Evolutionary conservation across 2,888 invertebrate species (phyloP).

Genomic region (Chydorus sphaericus): DNA sequence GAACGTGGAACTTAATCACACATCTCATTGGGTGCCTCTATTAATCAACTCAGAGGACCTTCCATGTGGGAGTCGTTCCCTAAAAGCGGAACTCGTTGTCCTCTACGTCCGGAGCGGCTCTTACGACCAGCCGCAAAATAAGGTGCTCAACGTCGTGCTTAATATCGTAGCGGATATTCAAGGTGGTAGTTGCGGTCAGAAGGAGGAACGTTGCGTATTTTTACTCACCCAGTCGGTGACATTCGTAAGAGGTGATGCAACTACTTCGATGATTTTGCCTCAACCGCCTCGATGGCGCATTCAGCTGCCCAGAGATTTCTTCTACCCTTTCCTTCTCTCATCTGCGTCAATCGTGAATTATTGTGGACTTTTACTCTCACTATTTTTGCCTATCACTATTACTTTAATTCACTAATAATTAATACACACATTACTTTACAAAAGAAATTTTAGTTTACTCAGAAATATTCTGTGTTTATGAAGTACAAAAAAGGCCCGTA

Average conservation of each 20-base stretch:
- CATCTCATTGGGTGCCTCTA: neutral
- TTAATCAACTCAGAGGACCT: neutral
- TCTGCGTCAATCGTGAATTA: too few species aligned
- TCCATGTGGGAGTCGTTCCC: neutral
- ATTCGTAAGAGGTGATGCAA: neutral
- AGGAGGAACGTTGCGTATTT: neutral
- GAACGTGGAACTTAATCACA: neutral
- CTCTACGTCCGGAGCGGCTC: neutral
- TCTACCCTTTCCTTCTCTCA: slow-evolving; percentile 43
- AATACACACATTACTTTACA: too few species aligned
- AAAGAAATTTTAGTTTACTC: too few species aligned
- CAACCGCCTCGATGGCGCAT: neutral
- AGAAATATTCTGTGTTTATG: too few species aligned
- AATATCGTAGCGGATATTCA: too few species aligned
- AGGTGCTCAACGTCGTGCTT: neutral
- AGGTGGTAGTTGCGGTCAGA: too few species aligned
- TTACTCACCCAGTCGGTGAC: neutral
- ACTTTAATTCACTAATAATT: too few species aligned
- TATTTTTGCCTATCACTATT: too few species aligned
- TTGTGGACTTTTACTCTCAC: too few species aligned
- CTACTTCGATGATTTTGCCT: neutral
- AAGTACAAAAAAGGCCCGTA: too few species aligned
- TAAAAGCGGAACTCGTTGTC: neutral
- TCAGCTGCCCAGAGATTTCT: slow-evolving; percentile 50
- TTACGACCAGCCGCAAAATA: neutral